Evolutionary conservation across 2,888 invertebrate genomes (phyloP), one percentile per base, ranked within the genome.

Genomic region (Liposcelis brunnea): DNA sequence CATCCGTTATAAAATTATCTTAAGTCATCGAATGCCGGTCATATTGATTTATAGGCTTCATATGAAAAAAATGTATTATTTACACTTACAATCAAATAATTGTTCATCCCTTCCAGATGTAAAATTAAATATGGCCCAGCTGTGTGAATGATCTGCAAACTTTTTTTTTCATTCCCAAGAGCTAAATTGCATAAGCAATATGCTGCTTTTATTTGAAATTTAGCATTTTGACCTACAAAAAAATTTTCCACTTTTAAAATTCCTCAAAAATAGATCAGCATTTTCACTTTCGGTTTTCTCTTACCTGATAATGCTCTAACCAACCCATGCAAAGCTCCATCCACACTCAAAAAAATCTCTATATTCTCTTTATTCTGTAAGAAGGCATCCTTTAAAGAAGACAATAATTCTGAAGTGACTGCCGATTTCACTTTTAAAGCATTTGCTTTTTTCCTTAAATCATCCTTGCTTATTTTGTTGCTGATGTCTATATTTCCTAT

Each of bases 361-460:
- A 42, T 36, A 34, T 34, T 16, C 11, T 21, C 11, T 16, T 42
- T 43, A 2, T 26, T 26, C 11, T n/a, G 40, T 7, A 40, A 8
- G 6, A 40, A 19, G 19, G 18, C 15, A 19, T 40, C 21, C 11
- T 40, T 40, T 19, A 40, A 19, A 6, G 11, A 19, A 40, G 21
- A 19, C 6, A 40, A 18, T 18, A 40, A 21, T 6, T 18, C 21
- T 10, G 33, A 8, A 21, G 43, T 46, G n/a, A 31, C 45, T 8
- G 21, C 12, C n/a, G 26, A 18, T 42, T 50, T 50, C 11, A 34
- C 18, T 31, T 47, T 50, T n/a, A 50, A 14, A 38, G 35, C 31
- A 16, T 43, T 44, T 18, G 49, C 47, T 14, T 46, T 36, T 8
- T 45, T 19, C n/a, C 12, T 36, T 10, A 48, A 43, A 6, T 48